phyloP scores from a whole-genome alignment of 2,113 vertebrate species.

The Oreotrochilus melanogaster region DNA sequence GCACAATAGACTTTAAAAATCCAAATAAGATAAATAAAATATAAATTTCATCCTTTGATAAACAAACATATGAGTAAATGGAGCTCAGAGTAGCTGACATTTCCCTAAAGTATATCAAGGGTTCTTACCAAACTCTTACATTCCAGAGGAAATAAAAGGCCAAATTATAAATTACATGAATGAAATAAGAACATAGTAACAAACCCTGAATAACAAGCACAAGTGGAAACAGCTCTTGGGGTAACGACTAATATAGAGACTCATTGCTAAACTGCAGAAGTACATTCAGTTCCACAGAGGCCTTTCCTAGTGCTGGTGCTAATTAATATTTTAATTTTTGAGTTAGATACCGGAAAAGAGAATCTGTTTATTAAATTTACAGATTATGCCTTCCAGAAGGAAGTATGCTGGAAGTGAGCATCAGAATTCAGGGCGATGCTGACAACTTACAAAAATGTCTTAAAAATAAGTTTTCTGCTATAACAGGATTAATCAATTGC shows the following conservation, averaged over 20 bases:
- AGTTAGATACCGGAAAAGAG: neutral
- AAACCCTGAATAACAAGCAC: neutral
- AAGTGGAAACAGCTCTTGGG: accelerated
- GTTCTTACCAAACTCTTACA: neutral
- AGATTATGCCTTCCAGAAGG: neutral
- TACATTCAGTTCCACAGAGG: neutral
- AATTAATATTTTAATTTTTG: neutral
- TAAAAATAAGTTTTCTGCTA: neutral
- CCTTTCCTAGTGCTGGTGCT: neutral
- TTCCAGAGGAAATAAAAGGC: neutral
- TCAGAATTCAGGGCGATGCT: neutral
- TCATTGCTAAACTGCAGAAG: neutral
- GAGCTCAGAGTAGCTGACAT: neutral
- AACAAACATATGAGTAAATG: neutral
- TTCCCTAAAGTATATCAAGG: neutral
- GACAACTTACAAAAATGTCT: neutral
- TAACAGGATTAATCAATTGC: neutral
- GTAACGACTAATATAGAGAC: neutral
- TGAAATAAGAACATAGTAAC: neutral
- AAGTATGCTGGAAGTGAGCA: neutral
- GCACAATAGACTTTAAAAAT: neutral
- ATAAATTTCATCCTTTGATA: neutral
- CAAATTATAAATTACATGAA: neutral
- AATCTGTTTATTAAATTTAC: neutral
- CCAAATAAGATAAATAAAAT: neutral